Evolutionary conservation across 2,113 vertebrate species (phyloP).

Genomic region (Mystacornis crossleyi): DNA sequence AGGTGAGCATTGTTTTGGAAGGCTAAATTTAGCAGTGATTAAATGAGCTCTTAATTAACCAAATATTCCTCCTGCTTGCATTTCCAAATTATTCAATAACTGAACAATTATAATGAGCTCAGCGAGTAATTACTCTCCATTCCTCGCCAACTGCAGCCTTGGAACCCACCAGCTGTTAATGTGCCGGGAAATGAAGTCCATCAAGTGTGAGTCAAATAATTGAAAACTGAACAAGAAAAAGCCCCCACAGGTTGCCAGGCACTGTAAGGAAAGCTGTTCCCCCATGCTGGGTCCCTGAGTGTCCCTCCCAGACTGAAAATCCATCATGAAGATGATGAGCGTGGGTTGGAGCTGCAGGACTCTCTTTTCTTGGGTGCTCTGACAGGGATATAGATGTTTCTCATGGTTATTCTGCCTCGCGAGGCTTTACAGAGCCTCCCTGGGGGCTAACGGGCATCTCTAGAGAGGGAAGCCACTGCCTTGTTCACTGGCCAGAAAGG

Average conservation of each 20-base stretch:
- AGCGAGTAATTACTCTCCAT: neutral
- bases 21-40: constrained; percentile 20
- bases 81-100: constrained; percentile 28
- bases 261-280: neutral
- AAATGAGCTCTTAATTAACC: constrained; percentile 27
- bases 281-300: neutral
- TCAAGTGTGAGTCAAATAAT: neutral
- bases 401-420: neutral
- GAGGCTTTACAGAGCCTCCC: neutral
- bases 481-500: neutral
- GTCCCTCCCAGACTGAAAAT: too few relatives aligned
- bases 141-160: neutral
- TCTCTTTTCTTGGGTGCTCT: neutral
- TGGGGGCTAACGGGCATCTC: neutral
- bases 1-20: neutral
- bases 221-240: neutral
- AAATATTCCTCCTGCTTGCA: neutral
- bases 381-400: neutral
- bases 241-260: neutral
- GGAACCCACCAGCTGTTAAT: neutral
- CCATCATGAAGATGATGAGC: neutral
- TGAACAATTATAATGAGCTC: constrained; percentile 13
- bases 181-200: neutral
- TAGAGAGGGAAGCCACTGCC: neutral
- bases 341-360: neutral